These are phyloP conservation scores for Liposcelis brunnea DNA, from an alignment of 2,888 invertebrate species.

Conservation along the genomic window DNA sequence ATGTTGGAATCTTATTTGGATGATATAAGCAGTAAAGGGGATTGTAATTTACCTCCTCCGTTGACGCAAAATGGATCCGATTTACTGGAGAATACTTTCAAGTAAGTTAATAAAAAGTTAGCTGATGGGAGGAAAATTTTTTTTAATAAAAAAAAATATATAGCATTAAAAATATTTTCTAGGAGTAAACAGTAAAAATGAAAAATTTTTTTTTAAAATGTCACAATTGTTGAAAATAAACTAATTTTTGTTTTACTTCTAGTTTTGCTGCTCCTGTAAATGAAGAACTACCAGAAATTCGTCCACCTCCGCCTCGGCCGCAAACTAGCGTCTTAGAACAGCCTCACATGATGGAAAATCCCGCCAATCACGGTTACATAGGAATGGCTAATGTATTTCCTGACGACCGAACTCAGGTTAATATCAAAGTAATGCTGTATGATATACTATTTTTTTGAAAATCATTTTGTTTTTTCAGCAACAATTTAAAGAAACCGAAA, in stretches of 20 bases:
- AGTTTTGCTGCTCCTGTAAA: constrained; percentile 1
- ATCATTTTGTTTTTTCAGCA: neutral
- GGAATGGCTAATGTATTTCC: neutral
- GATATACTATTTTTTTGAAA: neutral
- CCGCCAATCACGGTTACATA: neutral
- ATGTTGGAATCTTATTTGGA: constrained; percentile 5
- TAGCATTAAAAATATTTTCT: no score
- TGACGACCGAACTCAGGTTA: neutral
- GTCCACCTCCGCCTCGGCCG: neutral
- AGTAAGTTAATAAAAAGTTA: neutral
- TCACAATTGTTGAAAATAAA: no score
- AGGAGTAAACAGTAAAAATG: no score
- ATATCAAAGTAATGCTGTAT: neutral
- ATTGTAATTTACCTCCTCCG: neutral
- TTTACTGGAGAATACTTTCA: constrained; percentile 2
- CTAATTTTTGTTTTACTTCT: neutral
- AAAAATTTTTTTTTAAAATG: no score
- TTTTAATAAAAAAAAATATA: no score
- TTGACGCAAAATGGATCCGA: neutral
- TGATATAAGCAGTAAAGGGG: neutral
- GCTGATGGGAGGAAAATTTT: neutral
- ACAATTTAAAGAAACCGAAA: neutral
- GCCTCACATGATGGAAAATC: neutral
- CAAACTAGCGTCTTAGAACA: no score
- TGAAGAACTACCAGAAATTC: neutral